Evolutionary conservation across 2,113 vertebrate genomes (phyloP).

Genomic region (Athene noctua): DNA sequence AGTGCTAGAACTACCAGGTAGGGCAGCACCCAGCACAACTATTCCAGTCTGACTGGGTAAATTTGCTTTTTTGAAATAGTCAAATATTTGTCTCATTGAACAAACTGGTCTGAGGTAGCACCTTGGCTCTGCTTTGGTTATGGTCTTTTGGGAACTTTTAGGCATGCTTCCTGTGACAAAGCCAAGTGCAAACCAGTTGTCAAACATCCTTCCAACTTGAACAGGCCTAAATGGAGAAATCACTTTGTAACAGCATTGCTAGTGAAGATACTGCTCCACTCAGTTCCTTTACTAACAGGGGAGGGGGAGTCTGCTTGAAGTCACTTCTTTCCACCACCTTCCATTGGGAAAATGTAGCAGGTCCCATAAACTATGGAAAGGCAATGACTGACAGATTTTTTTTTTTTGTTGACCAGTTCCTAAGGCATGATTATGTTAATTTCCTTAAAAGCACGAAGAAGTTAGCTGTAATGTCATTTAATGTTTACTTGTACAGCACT

Average conservation of each 20-base stretch:
- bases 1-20: not conserved
- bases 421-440: not conserved
- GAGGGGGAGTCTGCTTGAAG: not conserved
- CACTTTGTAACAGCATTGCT: not conserved
- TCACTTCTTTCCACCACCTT: not conserved
- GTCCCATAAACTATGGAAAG: not conserved
- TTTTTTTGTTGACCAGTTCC: not conserved
- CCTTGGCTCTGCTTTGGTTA: fast-evolving
- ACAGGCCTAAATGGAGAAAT: not conserved
- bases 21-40: not conserved
- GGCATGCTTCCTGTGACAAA: not conserved
- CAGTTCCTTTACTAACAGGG: not conserved
- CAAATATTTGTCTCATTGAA: not conserved
- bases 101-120: not conserved
- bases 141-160: not conserved
- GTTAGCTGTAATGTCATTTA: not conserved
- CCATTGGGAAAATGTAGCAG: not conserved
- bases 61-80: not conserved
- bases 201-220: not conserved
- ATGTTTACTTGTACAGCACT: not conserved
- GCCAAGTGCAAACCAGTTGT: not conserved
- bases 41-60: not conserved
- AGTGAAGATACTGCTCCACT: not conserved
- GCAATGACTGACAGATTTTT: not conserved
- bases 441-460: not conserved